Conservation (phyloP, 2,888 invertebrate species). For the Parnassius smintheus region DNA sequence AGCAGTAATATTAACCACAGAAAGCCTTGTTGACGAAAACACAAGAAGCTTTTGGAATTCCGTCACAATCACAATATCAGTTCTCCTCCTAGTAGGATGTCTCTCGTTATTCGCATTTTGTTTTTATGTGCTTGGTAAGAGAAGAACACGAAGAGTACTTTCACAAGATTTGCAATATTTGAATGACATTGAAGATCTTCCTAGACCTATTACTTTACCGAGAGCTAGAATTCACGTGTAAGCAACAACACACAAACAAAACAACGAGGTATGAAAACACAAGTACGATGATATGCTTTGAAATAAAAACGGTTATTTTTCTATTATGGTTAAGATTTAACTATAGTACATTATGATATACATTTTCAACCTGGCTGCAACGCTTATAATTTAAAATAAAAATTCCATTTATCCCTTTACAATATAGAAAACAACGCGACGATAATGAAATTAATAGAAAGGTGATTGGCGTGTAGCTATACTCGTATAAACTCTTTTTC, state of each 20-base stretch:
- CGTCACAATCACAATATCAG: constrained; percentile 40
- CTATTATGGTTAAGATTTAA: too few relatives aligned
- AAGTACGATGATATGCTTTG: background rate
- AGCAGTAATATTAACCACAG: background rate
- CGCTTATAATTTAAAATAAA: too few relatives aligned
- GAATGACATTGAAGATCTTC: constrained; percentile 33
- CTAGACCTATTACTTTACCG: constrained; percentile 34
- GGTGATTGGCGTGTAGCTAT: too few relatives aligned
- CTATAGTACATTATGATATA: too few relatives aligned
- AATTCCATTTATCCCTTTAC: too few relatives aligned
- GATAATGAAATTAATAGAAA: too few relatives aligned
- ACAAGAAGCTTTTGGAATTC: constrained; percentile 42
- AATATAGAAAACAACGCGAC: too few relatives aligned
- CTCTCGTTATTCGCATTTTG: constrained; percentile 34
- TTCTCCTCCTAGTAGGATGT: constrained; percentile 33
- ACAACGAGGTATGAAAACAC: background rate
- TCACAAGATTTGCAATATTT: constrained; percentile 25
- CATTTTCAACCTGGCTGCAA: too few relatives aligned
- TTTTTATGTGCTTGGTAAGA: constrained; percentile 44
- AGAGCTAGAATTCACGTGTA: constrained; percentile 29
- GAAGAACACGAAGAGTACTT: constrained; percentile 29
- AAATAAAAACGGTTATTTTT: background rate
- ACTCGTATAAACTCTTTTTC: too few relatives aligned
- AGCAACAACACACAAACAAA: background rate
- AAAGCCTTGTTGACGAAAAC: background rate